A percentile compares a stretch with the other conserved stretches of the same genome.
phyloP scores from a whole-genome alignment of 2,113 vertebrate genomes.

The Heptranchias perlo region DNA sequence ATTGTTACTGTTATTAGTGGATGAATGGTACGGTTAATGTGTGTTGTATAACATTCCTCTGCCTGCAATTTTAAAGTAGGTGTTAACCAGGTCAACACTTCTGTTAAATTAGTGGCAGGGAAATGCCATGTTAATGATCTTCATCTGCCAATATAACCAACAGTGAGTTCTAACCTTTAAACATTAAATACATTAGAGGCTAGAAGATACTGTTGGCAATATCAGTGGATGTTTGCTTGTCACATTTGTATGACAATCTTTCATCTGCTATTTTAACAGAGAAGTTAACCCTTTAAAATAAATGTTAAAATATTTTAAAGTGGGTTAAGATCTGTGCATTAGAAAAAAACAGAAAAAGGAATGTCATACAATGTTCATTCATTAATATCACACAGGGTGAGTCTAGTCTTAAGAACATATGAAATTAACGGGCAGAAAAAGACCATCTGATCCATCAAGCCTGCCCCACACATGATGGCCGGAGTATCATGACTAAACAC shows the following conservation, averaged over 20 bases:
- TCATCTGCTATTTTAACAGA: no score
- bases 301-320: no score
- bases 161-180: not conserved
- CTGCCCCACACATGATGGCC: not conserved
- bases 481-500: not conserved
- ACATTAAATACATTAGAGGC: not conserved
- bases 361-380: not conserved
- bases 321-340: not conserved
- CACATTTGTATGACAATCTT: no score
- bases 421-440: not conserved
- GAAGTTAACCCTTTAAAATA: no score
- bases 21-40: no score
- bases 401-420: not conserved
- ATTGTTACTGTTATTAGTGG: not conserved
- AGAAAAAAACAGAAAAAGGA: not conserved
- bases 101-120: not conserved
- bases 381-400: not conserved
- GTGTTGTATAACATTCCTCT: no score
- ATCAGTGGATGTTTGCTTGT: no score
- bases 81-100: not conserved
- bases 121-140: not conserved
- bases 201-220: not conserved
- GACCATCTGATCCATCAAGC: not conserved
- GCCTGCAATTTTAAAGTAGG: no score
- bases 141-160: not conserved